Base-by-base conservation (phyloP, 2,113 vertebrate species). In the Neodontobutis hainanensis region DNA sequence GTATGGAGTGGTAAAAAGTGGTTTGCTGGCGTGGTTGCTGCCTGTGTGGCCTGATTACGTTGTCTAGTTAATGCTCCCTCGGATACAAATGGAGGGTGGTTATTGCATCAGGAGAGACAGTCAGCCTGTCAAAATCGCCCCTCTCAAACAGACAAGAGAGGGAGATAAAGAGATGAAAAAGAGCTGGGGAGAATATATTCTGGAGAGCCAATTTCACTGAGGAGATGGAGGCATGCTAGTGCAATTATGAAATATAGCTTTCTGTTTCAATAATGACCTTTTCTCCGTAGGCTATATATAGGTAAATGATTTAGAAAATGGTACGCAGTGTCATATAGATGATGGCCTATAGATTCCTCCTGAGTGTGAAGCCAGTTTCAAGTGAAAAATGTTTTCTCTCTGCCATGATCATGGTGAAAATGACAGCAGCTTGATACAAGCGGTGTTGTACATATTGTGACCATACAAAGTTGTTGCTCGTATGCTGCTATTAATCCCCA, bases 1-100 rank as follows among this genome's bases (percentile, higher is more conserved):
- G 83, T 63, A 40, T 48, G 73, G 75, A 80, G 85, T 78, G 87
- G 82, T 83, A 89, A 87, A 88, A 86, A 84, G 85, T 84, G 80
- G 84, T 44, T 27, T 15, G 68, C 78, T 75, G 57, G 61, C 63
- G 83, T 76, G 79, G 79, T 64, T 45, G 79, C 60, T 68, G 82
- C 77, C 67, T 85, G 64, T 70, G 72, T 65, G 5, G 84, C 68
- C 81, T 87, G 90, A 91, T 91, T 86, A 88, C 74, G 19, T 87
- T 85, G 88, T 87, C 83, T 85, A 72, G 73, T 87, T 91, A 91
- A 91, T 90, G 90, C 80, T 85, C 78, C 78, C 77, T 82, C 80
- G 50, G 85, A 84, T 89, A 88, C 81, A 90, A 91, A 90, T 90
- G 81, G 88, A 83, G 75, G 77, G 87, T 80, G 86, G 88, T 91